phyloP scores from a whole-genome alignment of 2,113 vertebrate genomes.

The Oreotrochilus melanogaster region DNA sequence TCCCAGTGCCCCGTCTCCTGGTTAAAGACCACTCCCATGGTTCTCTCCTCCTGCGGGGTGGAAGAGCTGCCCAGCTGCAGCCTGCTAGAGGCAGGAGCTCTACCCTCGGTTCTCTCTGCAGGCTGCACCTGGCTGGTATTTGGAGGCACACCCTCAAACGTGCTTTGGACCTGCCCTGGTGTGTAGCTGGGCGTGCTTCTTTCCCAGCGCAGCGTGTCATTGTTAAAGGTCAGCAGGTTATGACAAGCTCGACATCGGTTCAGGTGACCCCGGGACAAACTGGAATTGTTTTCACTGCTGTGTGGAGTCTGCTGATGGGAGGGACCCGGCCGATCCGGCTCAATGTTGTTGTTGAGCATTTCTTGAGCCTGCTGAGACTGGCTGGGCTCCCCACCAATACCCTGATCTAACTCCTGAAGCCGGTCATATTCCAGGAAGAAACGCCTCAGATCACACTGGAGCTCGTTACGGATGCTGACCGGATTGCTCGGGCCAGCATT shows the following conservation, averaged over 20 bases:
- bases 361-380: conserved; percentile 89
- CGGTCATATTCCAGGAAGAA: conserved; percentile 98
- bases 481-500: conserved; percentile 86
- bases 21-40: conserved; percentile 95
- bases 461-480: conserved; percentile 91
- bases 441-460: conserved; percentile 96
- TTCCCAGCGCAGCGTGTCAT: conserved; percentile 97
- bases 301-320: conserved; percentile 85
- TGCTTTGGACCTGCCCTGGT: conserved; percentile 82
- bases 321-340: conserved; percentile 89
- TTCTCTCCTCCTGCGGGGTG: conserved; percentile 88
- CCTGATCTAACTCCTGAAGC: conserved; percentile 93
- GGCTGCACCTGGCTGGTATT: conserved; percentile 82
- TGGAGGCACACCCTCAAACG: conserved; percentile 82
- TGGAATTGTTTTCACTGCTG: conserved; percentile 86
- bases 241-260: conserved; percentile 98
- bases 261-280: conserved; percentile 88
- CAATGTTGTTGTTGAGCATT: conserved; percentile 95
- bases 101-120: conserved; percentile 82
- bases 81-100: conserved; percentile 78
- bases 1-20: conserved; percentile 97
- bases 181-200: conserved; percentile 88
- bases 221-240: conserved; percentile 98
- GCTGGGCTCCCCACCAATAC: conserved; percentile 79
- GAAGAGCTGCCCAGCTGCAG: conserved; percentile 84